Evolutionary conservation across 1,140 invertebrate genomes (phyloP), one percentile per base, ranked within the genome.

Genomic region (Grapholita molesta): DNA sequence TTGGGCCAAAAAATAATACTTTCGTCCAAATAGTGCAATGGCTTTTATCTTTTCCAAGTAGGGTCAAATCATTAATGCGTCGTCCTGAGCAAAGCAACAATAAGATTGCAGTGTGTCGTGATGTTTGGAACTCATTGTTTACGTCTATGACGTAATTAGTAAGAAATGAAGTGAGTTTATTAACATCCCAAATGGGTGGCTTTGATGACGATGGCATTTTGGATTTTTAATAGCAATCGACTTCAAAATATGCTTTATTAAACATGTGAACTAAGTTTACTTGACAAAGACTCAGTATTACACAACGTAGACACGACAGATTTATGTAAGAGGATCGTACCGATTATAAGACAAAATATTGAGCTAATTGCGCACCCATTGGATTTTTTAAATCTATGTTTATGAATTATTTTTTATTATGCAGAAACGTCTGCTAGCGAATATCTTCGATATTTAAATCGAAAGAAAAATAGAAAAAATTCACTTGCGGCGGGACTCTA

Each of bases 321-420:
- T 68, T 74, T 74, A 52, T 74, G 66, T 48, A 74, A 32, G 9
- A 67, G 38, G 48, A 76, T 76, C 23, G 75, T 71, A n/a, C n/a
- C n/a, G n/a, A 71, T 74, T 76, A 64, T 74, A 76, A 11, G 70
- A 67, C 9, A 76, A 32, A 11, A 48, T 55, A 18, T 74, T 66
- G 53, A 12, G 68, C 72, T 48, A 77, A 53, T 5, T 53, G 64
- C 11, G 25, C 12, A 9, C 72, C 70, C 15, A 32, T 66, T 28
- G 70, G 68, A 12, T 67, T 57, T 28, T n/a, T n/a, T n/a, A n/a
- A n/a, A n/a, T n/a, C n/a, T n/a, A n/a, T n/a, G n/a, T n/a, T n/a
- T n/a, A n/a, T n/a, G n/a, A n/a, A n/a, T n/a, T n/a, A n/a, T n/a
- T n/a, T n/a, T n/a, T n/a, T n/a, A n/a, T n/a, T n/a, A n/a, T n/a